phyloP scores from a whole-genome alignment of 2,797 vertebrate genomes.

The Bufotes viridis region DNA sequence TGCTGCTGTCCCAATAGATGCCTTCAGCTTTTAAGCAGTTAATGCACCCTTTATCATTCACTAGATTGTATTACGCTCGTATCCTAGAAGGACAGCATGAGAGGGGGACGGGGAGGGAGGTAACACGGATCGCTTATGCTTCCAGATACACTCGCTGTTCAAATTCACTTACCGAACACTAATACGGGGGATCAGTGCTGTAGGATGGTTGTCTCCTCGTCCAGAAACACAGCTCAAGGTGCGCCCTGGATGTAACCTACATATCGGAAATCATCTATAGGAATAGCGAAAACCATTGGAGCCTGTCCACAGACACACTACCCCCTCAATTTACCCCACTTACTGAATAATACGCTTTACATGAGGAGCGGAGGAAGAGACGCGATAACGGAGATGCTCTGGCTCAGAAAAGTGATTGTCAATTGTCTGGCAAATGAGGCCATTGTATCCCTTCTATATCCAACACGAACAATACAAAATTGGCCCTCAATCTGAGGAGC shows the following conservation, averaged over 20 bases:
- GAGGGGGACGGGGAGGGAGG: not conserved
- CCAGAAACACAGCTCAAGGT: not conserved
- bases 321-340: not conserved
- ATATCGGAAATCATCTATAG: not conserved
- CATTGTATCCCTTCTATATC: conserved; percentile 1
- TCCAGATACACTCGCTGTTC: not conserved
- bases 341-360: not conserved
- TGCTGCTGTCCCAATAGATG: not conserved
- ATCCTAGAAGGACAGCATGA: not conserved
- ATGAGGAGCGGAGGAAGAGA: not conserved
- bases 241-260: not conserved
- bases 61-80: too few species aligned
- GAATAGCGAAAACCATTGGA: not conserved
- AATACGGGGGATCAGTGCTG: not conserved
- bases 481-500: not conserved
- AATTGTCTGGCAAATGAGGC: conserved; percentile 17
- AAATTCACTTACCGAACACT: not conserved
- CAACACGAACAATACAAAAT: not conserved
- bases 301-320: not conserved
- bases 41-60: not conserved
- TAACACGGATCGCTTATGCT: not conserved
- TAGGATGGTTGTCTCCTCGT: not conserved
- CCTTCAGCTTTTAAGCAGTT: not conserved
- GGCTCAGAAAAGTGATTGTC: conserved; percentile 9
- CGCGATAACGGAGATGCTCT: not conserved